Evolutionary conservation across 2,888 invertebrate genomes (phyloP).

Genomic region (Gryllus longicercus): DNA sequence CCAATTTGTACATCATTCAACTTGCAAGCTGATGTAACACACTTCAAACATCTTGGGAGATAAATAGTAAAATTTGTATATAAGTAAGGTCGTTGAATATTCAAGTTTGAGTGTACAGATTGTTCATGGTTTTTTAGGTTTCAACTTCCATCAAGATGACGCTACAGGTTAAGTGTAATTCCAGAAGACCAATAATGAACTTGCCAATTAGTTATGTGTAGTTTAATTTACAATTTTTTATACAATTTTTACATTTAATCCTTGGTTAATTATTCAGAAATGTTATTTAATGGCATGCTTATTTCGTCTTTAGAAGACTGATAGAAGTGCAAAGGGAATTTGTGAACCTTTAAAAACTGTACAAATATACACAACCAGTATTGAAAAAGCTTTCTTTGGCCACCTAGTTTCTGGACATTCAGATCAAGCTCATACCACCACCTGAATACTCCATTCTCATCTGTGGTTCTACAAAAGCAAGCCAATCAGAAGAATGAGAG

Average conservation of each 20-base stretch:
- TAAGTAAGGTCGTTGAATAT: too few relatives aligned
- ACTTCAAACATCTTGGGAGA: too few relatives aligned
- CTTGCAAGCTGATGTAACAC: too few relatives aligned
- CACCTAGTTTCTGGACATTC: background rate
- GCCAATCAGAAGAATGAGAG: constrained; percentile 96
- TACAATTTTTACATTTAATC: background rate
- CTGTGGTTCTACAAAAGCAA: constrained; percentile 93
- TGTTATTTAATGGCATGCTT: background rate
- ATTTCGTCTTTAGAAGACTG: background rate
- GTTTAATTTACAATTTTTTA: background rate
- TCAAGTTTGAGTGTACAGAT: background rate
- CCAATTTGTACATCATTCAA: too few relatives aligned
- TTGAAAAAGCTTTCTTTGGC: background rate
- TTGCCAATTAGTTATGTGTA: background rate
- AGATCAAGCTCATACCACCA: constrained; percentile 62
- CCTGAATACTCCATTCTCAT: constrained; percentile 80
- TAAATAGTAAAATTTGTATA: too few relatives aligned
- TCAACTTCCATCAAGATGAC: constrained; percentile 6
- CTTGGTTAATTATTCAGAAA: too few relatives aligned
- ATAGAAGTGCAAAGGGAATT: background rate
- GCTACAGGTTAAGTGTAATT: background rate
- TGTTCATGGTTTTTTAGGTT: background rate
- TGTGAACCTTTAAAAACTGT: background rate
- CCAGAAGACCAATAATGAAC: background rate
- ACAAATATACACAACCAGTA: constrained; percentile 17